phyloP scores from a whole-genome alignment of 2,888 invertebrate species.

The Saturnia japonica region DNA sequence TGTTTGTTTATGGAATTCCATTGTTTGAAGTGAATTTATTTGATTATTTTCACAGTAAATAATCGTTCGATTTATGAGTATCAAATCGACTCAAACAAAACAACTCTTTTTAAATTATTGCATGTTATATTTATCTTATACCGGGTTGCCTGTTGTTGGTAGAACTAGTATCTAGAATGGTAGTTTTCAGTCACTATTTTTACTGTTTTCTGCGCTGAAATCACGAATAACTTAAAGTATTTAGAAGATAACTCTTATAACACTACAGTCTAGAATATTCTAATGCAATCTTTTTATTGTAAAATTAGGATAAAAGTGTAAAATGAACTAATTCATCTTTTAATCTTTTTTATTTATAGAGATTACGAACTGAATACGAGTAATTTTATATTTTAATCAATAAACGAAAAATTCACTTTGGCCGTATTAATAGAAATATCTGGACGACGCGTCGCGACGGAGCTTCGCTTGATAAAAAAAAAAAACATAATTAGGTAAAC shows the following conservation, averaged over 20 bases:
- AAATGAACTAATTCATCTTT: neutral
- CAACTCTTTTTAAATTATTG: neutral
- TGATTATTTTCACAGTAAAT: constrained; percentile 8
- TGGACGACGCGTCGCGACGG: no score
- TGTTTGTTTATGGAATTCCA: constrained; percentile 10
- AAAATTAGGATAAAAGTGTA: neutral
- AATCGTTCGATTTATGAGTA: neutral
- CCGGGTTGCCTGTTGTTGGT: neutral
- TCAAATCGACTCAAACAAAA: neutral
- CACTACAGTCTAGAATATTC: neutral
- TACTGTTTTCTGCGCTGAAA: neutral
- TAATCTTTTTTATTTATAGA: neutral
- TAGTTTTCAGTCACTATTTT: neutral
- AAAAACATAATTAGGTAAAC: no score
- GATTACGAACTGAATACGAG: no score
- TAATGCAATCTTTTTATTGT: neutral
- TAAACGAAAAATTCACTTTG: no score
- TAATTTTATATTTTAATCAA: no score
- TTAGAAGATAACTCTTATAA: neutral
- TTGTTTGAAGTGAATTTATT: constrained; percentile 8
- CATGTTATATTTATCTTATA: neutral
- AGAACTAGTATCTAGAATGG: no score
- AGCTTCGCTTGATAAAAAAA: no score
- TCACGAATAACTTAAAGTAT: neutral
- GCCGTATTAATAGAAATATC: no score